A percentile compares a stretch with the other conserved stretches of the same genome.
Conservation (phyloP, 2,797 vertebrate genomes). For the Acanthurus tractus region DNA sequence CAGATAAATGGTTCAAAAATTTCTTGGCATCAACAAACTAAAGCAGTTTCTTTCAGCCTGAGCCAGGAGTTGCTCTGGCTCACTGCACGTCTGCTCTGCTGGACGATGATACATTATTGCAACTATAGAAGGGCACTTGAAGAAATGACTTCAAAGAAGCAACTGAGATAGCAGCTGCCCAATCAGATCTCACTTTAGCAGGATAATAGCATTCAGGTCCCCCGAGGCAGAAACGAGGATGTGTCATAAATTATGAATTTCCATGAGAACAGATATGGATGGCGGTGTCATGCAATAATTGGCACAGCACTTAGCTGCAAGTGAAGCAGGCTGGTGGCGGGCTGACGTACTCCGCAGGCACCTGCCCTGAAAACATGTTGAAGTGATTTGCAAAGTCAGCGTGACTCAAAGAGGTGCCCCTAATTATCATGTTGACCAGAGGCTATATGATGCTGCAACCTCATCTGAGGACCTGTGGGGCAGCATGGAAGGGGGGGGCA, state of each 20-base stretch:
- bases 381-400: constrained; percentile 67
- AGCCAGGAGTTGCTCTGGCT: constrained; percentile 24
- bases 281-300: constrained; percentile 74
- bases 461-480: constrained; percentile 34
- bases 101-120: constrained; percentile 47
- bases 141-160: constrained; percentile 73
- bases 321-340: constrained; percentile 61
- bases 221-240: constrained; percentile 64
- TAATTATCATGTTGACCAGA: constrained; percentile 65
- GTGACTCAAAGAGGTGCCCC: constrained; percentile 50
- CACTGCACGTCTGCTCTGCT: constrained; percentile 30
- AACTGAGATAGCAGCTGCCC: constrained; percentile 72
- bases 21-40: background rate
- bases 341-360: constrained; percentile 60
- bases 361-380: constrained; percentile 49
- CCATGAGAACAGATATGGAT: constrained; percentile 73
- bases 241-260: constrained; percentile 81
- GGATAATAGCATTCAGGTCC: constrained; percentile 73
- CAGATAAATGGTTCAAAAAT: constrained; percentile 10
- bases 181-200: constrained; percentile 75
- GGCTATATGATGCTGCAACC: constrained; percentile 24
- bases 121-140: constrained; percentile 51
- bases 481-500: background rate
- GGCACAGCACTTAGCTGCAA: constrained; percentile 67
- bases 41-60: constrained; percentile 10